These are phyloP conservation scores for Microplitis deprimator DNA, from an alignment of 2,888 invertebrate species.

Conservation along the genomic window DNA sequence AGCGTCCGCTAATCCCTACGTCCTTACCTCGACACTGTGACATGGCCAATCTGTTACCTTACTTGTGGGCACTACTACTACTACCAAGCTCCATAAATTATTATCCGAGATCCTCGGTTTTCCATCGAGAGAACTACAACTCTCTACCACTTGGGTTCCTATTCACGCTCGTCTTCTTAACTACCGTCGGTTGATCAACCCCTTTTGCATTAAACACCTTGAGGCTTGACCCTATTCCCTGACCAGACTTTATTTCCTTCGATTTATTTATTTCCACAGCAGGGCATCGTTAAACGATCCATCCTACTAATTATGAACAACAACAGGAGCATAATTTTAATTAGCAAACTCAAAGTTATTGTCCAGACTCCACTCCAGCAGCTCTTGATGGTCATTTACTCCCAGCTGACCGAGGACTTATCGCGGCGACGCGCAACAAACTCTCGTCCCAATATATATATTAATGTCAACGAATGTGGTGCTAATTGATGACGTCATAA, in stretches of 20 bases:
- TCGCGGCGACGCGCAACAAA: slow-evolving; percentile 23
- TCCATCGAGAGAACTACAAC: slow-evolving; percentile 11
- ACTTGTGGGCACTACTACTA: slow-evolving; percentile 46
- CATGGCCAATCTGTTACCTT: slow-evolving; percentile 54
- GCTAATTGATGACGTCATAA: slow-evolving; percentile 69
- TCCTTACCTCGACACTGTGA: slow-evolving; percentile 51
- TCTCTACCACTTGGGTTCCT: slow-evolving; percentile 13
- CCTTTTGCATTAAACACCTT: slow-evolving; percentile 34
- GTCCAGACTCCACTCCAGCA: neutral
- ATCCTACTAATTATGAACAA: no score
- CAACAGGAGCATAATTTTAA: no score
- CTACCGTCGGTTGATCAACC: slow-evolving; percentile 12
- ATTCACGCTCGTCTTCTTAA: slow-evolving; percentile 13
- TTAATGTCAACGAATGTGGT: slow-evolving; percentile 63
- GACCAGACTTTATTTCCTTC: no score
- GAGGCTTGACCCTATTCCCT: neutral
- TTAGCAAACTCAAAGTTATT: no score
- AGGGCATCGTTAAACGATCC: neutral
- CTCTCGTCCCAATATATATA: slow-evolving; percentile 50
- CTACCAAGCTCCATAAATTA: slow-evolving; percentile 52
- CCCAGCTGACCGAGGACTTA: slow-evolving; percentile 41
- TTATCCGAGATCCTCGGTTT: slow-evolving; percentile 38
- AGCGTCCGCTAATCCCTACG: slow-evolving; percentile 51
- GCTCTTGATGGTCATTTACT: slow-evolving; percentile 28
- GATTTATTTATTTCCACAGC: neutral